Conservation (phyloP, 2,888 invertebrate genomes). For the Drosophila gaucha region DNA sequence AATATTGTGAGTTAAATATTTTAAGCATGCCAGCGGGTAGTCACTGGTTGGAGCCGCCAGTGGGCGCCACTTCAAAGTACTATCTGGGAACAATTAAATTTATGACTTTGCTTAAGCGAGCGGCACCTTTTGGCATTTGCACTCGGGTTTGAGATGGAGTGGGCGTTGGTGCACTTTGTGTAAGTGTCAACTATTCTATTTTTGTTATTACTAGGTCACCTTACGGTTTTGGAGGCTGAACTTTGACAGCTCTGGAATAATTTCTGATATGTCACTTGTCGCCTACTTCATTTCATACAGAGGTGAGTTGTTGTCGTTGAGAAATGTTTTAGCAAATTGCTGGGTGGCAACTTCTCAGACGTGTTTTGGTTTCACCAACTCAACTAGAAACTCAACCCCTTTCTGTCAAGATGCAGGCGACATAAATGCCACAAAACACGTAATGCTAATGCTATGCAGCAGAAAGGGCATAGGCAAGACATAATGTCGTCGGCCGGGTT, state of each 20-base stretch:
- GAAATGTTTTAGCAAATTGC: constrained; percentile 37
- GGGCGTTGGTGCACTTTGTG: not conserved
- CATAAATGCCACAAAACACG: constrained; percentile 57
- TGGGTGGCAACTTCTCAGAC: not conserved
- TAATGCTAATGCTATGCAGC: constrained; percentile 63
- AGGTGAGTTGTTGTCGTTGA: not conserved
- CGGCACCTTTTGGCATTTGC: constrained; percentile 56
- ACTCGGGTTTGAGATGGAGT: constrained; percentile 17
- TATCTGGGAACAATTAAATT: constrained; percentile 63
- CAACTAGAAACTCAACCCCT: constrained; percentile 23
- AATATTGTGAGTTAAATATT: constrained; percentile 5
- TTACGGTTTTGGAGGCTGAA: constrained; percentile 21
- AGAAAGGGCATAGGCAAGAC: constrained; percentile 7
- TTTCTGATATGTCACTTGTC: constrained; percentile 49
- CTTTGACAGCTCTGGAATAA: constrained; percentile 49
- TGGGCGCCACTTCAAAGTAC: constrained; percentile 50
- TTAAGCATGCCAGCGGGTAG: not conserved
- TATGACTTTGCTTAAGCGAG: constrained; percentile 27
- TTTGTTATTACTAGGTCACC: constrained; percentile 21
- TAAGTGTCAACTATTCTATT: constrained; percentile 28
- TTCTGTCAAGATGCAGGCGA: constrained; percentile 35
- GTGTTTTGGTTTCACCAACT: no score
- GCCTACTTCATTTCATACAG: constrained; percentile 6
- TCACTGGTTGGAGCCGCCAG: constrained; percentile 33
- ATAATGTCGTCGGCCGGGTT: constrained; percentile 1